These are phyloP conservation scores for Gibbula magus DNA, from an alignment of 2,888 invertebrate genomes.

Conservation along the genomic window DNA sequence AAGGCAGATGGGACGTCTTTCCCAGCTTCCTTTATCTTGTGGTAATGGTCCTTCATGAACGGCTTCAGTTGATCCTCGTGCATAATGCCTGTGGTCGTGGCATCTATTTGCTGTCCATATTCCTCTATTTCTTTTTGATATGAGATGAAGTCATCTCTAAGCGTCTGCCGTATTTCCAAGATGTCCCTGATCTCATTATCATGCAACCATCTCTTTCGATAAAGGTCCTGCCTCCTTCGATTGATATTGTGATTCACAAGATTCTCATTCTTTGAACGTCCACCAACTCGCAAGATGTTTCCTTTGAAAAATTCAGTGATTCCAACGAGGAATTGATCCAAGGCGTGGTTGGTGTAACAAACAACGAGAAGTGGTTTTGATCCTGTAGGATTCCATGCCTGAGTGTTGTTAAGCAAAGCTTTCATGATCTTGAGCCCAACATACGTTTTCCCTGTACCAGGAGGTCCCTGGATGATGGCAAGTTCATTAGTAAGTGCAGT, in stretches of 20 bases:
- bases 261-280: conserved; percentile 53
- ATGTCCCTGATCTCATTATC: background rate
- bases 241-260: conserved; percentile 49
- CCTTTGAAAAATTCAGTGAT: conserved; percentile 53
- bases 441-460: conserved; percentile 90
- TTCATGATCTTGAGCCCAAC: conserved; percentile 84
- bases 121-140: conserved; percentile 25
- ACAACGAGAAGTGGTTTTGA: conserved; percentile 67
- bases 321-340: conserved; percentile 73
- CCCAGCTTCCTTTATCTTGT: background rate
- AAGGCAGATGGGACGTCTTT: conserved; percentile 35
- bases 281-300: conserved; percentile 67
- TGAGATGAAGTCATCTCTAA: conserved; percentile 26
- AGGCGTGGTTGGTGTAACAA: conserved; percentile 73
- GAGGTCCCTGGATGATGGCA: conserved; percentile 80
- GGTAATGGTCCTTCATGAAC: conserved; percentile 10
- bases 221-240: conserved; percentile 24
- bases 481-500: conserved; percentile 69
- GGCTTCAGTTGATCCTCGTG: conserved; percentile 35
- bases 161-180: background rate
- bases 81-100: conserved; percentile 35
- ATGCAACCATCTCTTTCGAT: background rate
- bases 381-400: conserved; percentile 67
- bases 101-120: conserved; percentile 9
- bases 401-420: conserved; percentile 80